These are phyloP conservation scores for Meteorus cinctellus DNA, from an alignment of 2,888 invertebrate species.

Conservation along the genomic window DNA sequence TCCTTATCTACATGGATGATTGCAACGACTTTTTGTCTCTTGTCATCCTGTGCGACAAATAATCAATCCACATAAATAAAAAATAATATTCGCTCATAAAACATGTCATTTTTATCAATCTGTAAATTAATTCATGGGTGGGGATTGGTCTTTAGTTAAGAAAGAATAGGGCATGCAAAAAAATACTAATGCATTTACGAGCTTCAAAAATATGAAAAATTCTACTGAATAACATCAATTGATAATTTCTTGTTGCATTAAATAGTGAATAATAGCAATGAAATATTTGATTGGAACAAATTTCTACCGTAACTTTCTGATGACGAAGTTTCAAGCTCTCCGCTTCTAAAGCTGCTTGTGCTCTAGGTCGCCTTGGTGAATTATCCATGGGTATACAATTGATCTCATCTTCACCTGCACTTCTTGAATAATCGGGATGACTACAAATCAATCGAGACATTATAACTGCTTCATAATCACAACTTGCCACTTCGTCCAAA, in stretches of 20 bases:
- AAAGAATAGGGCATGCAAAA: background rate
- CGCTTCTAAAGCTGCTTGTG: constrained; percentile 81
- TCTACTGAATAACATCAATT: background rate
- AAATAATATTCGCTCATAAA: constrained; percentile 22
- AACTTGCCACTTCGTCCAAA: constrained; percentile 93
- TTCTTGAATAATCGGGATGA: constrained; percentile 90
- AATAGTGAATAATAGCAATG: background rate
- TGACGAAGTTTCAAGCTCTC: constrained; percentile 82
- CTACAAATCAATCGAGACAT: constrained; percentile 89
- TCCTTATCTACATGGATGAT: constrained; percentile 74
- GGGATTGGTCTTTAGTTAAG: background rate
- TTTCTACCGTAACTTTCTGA: constrained; percentile 75
- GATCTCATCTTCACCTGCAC: constrained; percentile 85
- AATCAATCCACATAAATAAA: constrained; percentile 52
- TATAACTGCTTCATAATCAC: constrained; percentile 95
- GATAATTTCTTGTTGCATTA: background rate
- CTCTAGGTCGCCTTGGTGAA: constrained; percentile 83
- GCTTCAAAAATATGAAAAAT: background rate
- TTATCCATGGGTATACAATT: constrained; percentile 82
- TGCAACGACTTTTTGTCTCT: constrained; percentile 73
- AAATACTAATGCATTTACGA: constrained; percentile 1
- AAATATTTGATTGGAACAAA: background rate
- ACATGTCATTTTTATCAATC: background rate
- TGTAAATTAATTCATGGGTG: background rate
- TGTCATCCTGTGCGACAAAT: constrained; percentile 73